Evolutionary conservation across 2,113 vertebrate genomes (phyloP).

Genomic region (Suricata suricatta): DNA sequence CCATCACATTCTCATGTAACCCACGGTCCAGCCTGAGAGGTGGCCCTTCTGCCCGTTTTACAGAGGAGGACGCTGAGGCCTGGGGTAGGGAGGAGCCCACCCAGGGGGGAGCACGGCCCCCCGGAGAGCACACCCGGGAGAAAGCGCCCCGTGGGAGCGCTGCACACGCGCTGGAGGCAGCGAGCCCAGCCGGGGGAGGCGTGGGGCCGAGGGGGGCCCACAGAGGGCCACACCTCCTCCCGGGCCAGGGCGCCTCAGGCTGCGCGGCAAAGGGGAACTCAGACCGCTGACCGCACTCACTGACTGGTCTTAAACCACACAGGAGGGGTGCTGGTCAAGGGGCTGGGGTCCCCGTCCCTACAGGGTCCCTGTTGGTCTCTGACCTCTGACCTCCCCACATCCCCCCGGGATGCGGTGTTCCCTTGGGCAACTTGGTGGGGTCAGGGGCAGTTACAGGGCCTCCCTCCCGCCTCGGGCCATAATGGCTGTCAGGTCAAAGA

Average conservation of each 20-base stretch:
- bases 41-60: not conserved
- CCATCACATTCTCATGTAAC: no score
- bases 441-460: not conserved
- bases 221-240: not conserved
- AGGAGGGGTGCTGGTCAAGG: no score
- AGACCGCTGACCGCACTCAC: not conserved
- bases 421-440: not conserved
- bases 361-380: fast-evolving
- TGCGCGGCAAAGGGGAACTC: not conserved
- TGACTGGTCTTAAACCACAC: not conserved
- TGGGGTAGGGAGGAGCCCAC: fast-evolving
- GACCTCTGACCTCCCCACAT: no score
- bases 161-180: not conserved
- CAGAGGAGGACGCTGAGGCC: not conserved
- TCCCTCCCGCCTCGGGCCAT: fast-evolving
- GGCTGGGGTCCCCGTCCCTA: no score
- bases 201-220: not conserved
- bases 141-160: fast-evolving
- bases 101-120: no score
- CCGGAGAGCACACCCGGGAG: not conserved
- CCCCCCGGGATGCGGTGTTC: not conserved
- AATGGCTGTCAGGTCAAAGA: not conserved
- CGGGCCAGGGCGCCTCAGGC: fast-evolving
- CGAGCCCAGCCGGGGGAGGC: not conserved
- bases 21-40: not conserved